Percentiles rank a stretch among this genome's conserved stretches.
Evolutionary conservation across 2,113 vertebrate species (phyloP).

Genomic region (Cercopithecus mona): DNA sequence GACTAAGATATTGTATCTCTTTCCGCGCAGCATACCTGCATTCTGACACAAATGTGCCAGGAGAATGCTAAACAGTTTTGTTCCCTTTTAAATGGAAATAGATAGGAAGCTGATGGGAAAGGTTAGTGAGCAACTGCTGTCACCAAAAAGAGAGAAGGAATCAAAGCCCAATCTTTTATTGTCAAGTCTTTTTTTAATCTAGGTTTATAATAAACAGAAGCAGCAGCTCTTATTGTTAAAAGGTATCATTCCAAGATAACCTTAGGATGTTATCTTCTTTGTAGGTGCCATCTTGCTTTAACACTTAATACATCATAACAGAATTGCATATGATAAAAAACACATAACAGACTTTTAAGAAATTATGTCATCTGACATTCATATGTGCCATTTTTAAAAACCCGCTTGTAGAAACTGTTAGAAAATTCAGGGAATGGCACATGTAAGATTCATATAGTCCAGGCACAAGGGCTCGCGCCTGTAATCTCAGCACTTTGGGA

Average conservation of each 20-base stretch:
- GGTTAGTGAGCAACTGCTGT: neutral
- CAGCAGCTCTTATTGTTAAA: conserved; percentile 21
- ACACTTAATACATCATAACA: neutral
- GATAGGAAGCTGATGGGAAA: neutral
- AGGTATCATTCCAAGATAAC: neutral
- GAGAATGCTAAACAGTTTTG: neutral
- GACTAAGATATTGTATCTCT: neutral
- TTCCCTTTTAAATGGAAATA: neutral
- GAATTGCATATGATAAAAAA: conserved; percentile 12
- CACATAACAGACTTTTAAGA: conserved; percentile 18
- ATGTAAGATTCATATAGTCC: too few relatives aligned
- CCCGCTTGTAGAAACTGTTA: conserved; percentile 31
- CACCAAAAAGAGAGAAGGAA: conserved; percentile 24
- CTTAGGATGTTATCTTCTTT: neutral
- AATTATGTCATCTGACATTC: conserved; percentile 18
- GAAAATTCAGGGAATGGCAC: neutral
- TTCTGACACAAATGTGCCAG: neutral
- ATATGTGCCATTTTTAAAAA: neutral
- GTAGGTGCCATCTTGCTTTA: neutral
- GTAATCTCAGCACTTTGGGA: too few relatives aligned
- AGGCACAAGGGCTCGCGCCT: too few relatives aligned
- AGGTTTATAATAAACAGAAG: conserved; percentile 4
- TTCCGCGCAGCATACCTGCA: neutral
- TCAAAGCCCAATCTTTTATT: neutral
- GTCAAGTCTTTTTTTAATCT: neutral